Evolutionary conservation across 2,888 invertebrate genomes (phyloP).

Genomic region (Phlogophora meticulosa): DNA sequence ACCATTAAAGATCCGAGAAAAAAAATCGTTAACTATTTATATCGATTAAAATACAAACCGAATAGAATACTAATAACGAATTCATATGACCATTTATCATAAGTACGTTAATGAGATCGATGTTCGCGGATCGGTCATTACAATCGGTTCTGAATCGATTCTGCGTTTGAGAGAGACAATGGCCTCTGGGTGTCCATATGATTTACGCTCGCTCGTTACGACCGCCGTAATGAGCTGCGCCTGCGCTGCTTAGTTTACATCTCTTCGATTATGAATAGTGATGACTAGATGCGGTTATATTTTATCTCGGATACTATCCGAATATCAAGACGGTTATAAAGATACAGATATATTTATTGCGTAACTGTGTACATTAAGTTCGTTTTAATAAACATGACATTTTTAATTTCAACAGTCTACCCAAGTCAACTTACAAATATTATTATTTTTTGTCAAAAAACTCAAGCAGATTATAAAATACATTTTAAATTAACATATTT

Average conservation of each 20-base stretch:
- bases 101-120: slow-evolving; percentile 67
- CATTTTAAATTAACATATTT: too few species aligned
- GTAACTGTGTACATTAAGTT: too few species aligned
- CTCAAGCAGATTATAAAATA: too few species aligned
- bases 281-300: slow-evolving; percentile 54
- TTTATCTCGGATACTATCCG: slow-evolving; percentile 33
- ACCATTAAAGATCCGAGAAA: slow-evolving; percentile 30
- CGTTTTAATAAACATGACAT: too few species aligned
- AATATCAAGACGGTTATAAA: neutral
- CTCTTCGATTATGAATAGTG: slow-evolving; percentile 75
- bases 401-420: too few species aligned
- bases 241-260: slow-evolving; percentile 78
- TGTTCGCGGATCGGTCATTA: slow-evolving; percentile 82
- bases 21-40: slow-evolving; percentile 42
- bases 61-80: slow-evolving; percentile 64
- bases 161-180: slow-evolving; percentile 80
- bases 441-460: too few species aligned
- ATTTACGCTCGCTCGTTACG: slow-evolving; percentile 88
- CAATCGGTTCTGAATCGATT: slow-evolving; percentile 76
- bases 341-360: too few species aligned
- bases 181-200: slow-evolving; percentile 86
- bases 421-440: too few species aligned
- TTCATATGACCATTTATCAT: slow-evolving; percentile 68
- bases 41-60: slow-evolving; percentile 66
- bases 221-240: slow-evolving; percentile 87